Evolutionary conservation across 2,797 vertebrate species (phyloP).

Genomic region (Manis crassicaudata): DNA sequence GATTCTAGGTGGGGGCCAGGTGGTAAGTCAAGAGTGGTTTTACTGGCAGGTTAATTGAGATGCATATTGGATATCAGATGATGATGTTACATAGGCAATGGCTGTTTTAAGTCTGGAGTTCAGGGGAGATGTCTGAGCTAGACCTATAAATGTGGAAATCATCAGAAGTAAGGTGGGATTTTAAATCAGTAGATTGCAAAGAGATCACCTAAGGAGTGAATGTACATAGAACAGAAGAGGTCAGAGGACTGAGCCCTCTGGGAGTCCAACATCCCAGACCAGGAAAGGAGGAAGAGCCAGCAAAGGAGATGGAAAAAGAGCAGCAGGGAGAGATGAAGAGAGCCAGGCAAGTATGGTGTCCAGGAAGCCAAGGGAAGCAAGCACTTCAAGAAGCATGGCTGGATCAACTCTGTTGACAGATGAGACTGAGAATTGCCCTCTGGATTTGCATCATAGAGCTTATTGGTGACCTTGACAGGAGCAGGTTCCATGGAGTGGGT

Average conservation of each 20-base stretch:
- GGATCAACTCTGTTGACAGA: neutral
- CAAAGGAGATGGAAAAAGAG: neutral
- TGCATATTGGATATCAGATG: neutral
- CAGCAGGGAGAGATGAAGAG: neutral
- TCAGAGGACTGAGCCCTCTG: neutral
- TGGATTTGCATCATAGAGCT: neutral
- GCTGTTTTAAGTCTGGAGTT: neutral
- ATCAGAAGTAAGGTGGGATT: neutral
- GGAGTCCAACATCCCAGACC: neutral
- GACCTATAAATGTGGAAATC: neutral
- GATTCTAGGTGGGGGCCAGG: neutral
- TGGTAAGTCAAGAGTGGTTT: neutral
- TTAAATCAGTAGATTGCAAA: neutral
- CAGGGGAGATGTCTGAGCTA: neutral
- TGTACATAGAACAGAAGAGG: neutral
- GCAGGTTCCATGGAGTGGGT: neutral
- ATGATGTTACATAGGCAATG: neutral
- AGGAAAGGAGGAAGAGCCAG: neutral
- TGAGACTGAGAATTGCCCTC: neutral
- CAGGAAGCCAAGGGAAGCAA: neutral
- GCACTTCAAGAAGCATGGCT: neutral
- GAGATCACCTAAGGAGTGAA: neutral
- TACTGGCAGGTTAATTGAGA: neutral
- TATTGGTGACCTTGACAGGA: neutral
- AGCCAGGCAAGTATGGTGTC: neutral